A percentile compares a stretch with the other conserved stretches of the same genome.
phyloP scores from a whole-genome alignment of 2,888 invertebrate genomes.

The Vesta saturnalis region DNA sequence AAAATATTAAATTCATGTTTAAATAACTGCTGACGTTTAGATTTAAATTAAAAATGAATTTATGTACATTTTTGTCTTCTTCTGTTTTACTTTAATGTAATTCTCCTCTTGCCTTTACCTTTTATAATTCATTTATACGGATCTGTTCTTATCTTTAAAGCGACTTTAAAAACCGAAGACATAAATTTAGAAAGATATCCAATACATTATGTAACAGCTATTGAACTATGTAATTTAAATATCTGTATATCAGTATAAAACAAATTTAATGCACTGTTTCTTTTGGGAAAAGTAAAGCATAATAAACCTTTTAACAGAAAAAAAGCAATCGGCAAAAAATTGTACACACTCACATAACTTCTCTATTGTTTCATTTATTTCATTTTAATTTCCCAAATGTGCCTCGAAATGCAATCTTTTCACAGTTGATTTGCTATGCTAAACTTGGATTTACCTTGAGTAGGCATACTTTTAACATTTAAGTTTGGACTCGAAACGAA shows the following conservation, averaged over 20 bases:
- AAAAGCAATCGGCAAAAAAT: too few relatives aligned
- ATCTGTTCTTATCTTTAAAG: background rate
- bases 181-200: background rate
- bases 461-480: too few relatives aligned
- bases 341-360: too few relatives aligned
- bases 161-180: too few relatives aligned
- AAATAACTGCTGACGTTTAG: background rate
- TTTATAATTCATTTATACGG: background rate
- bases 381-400: too few relatives aligned
- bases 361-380: too few relatives aligned
- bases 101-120: too few relatives aligned
- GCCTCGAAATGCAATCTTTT: too few relatives aligned
- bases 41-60: background rate
- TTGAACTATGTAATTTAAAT: slow-evolving; percentile 1
- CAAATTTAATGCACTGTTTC: background rate
- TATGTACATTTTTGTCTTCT: background rate
- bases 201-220: background rate
- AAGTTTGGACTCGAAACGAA: too few relatives aligned
- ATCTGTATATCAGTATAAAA: background rate
- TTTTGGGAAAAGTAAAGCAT: background rate
- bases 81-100: background rate
- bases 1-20: background rate
- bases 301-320: background rate
- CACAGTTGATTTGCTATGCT: too few relatives aligned
- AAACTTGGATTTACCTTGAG: too few relatives aligned